phyloP scores from a whole-genome alignment of 2,113 vertebrate species.

The Acrocephalus arundinaceus region DNA sequence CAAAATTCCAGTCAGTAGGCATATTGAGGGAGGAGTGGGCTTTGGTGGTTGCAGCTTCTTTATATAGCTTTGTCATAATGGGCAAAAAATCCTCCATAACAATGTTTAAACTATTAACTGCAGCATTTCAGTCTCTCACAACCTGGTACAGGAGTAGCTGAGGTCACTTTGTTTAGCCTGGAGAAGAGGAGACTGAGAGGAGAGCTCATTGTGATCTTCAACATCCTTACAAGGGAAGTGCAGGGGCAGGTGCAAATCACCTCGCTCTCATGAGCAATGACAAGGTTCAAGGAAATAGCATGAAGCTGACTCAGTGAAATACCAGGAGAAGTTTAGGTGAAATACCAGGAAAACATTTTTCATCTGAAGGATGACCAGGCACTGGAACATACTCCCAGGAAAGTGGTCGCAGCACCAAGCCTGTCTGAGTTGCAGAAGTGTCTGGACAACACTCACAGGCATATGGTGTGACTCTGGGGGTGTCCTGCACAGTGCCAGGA shows the following conservation, averaged over 20 bases:
- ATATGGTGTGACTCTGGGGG: too few relatives aligned
- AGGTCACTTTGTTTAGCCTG: background rate
- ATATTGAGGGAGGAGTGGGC: too few relatives aligned
- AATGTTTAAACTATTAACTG: background rate
- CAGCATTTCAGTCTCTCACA: background rate
- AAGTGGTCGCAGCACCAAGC: background rate
- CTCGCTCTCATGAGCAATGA: too few relatives aligned
- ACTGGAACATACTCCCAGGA: background rate
- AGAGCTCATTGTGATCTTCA: background rate
- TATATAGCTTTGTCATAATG: background rate
- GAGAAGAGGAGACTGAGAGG: background rate
- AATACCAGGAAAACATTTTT: background rate
- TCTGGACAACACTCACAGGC: background rate
- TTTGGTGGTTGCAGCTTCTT: background rate
- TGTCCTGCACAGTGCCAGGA: background rate
- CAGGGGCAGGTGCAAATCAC: background rate
- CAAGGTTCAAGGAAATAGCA: background rate
- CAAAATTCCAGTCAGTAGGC: background rate
- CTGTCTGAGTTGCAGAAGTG: background rate
- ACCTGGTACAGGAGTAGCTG: rapidly evolving
- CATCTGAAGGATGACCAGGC: background rate
- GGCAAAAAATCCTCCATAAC: background rate
- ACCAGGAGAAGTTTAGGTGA: background rate
- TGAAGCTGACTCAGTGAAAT: background rate
- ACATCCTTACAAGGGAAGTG: rapidly evolving